Evolutionary conservation across 1,140 invertebrate genomes (phyloP).

Genomic region (Drosophila sulfurigaster): DNA sequence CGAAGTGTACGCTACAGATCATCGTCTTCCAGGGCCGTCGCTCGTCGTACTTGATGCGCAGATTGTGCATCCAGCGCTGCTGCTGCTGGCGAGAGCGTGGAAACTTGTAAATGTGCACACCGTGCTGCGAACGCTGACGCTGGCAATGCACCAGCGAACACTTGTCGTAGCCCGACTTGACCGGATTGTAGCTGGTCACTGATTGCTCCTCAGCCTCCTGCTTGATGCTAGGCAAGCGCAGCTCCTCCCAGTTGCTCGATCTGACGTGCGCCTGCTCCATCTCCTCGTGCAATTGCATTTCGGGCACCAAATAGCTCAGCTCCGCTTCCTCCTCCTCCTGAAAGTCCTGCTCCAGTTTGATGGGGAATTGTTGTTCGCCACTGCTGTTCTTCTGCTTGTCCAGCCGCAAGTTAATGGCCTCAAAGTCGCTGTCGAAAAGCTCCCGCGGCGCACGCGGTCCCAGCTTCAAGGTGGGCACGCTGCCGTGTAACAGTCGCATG

Average conservation of each 20-base stretch:
- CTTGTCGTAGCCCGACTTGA: slow-evolving; percentile 72
- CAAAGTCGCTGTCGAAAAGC: slow-evolving; percentile 64
- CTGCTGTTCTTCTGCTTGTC: slow-evolving; percentile 46
- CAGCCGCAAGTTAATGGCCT: slow-evolving; percentile 43
- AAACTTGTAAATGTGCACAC: slow-evolving; percentile 73
- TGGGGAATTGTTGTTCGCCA: not conserved
- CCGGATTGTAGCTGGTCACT: slow-evolving; percentile 45
- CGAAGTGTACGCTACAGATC: slow-evolving; percentile 74
- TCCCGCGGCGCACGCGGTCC: slow-evolving; percentile 59
- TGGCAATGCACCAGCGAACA: slow-evolving; percentile 69
- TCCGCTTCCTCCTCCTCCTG: slow-evolving; percentile 3
- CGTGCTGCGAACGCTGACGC: slow-evolving; percentile 61
- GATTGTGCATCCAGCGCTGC: slow-evolving; percentile 71
- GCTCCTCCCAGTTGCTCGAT: slow-evolving; percentile 34
- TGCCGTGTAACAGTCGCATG: slow-evolving; percentile 65
- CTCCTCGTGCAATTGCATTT: slow-evolving; percentile 55
- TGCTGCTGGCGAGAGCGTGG: slow-evolving; percentile 58
- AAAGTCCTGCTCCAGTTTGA: slow-evolving; percentile 16
- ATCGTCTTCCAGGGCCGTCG: slow-evolving; percentile 70
- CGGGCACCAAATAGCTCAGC: slow-evolving; percentile 32
- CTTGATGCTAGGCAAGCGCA: slow-evolving; percentile 41
- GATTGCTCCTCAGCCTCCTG: slow-evolving; percentile 26
- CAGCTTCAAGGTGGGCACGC: slow-evolving; percentile 72
- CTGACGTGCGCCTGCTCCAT: not conserved
- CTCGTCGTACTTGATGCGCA: slow-evolving; percentile 67